Conservation (phyloP, 2,113 vertebrate genomes). For the Perognathus longimembris region DNA sequence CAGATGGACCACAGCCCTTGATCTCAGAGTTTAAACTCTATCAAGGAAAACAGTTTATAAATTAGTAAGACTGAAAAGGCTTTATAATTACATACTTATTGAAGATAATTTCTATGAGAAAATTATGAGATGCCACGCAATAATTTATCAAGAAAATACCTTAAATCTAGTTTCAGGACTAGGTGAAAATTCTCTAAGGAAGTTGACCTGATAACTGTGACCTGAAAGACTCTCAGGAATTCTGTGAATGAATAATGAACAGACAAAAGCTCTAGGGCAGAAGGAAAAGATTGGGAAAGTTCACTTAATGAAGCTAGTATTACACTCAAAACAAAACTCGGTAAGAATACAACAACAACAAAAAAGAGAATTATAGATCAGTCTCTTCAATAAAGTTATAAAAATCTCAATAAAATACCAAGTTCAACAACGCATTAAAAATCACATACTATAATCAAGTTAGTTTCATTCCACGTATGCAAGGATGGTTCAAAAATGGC, state of each 20-base stretch:
- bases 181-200: neutral
- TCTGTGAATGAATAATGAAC: neutral
- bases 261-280: neutral
- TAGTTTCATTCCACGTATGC: too few species aligned
- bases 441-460: too few species aligned
- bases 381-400: too few species aligned
- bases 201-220: constrained; percentile 6
- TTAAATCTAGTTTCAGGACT: constrained; percentile 14
- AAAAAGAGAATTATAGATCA: too few species aligned
- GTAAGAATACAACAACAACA: too few species aligned
- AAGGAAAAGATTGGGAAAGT: neutral
- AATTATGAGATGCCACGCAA: constrained; percentile 41
- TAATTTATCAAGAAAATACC: constrained; percentile 53
- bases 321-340: too few species aligned
- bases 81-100: constrained; percentile 30
- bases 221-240: neutral
- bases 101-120: constrained; percentile 25
- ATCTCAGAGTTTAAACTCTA: constrained; percentile 16
- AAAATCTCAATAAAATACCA: too few species aligned
- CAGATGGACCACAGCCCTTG: neutral
- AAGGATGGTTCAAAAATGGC: too few species aligned
- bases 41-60: neutral
- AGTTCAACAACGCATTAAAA: too few species aligned
- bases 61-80: constrained; percentile 43
- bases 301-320: too few species aligned